phyloP scores from a whole-genome alignment of 2,888 invertebrate species.

The Xestia xanthographa region DNA sequence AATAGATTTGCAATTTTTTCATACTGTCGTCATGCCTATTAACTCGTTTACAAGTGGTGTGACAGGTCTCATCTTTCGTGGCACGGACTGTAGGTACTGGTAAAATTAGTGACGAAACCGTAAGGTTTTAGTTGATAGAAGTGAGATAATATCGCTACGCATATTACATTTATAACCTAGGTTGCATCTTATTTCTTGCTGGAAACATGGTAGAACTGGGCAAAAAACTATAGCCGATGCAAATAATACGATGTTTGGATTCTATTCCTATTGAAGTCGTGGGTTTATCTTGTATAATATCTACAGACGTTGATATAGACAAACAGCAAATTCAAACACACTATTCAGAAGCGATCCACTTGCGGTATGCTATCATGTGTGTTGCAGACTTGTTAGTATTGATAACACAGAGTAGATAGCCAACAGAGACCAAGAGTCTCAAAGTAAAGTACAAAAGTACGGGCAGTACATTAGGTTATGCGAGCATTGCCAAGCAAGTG shows the following conservation, averaged over 20 bases:
- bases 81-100: too few relatives aligned
- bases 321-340: constrained; percentile 31
- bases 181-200: not conserved
- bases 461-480: not conserved
- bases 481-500: not conserved
- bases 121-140: too few relatives aligned
- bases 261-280: constrained; percentile 3
- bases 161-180: too few relatives aligned
- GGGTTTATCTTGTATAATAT: not conserved
- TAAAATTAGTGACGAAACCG: too few relatives aligned
- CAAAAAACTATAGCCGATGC: not conserved
- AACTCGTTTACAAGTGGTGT: too few relatives aligned
- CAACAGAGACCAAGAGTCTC: not conserved
- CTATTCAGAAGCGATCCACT: constrained; percentile 16
- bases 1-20: too few relatives aligned
- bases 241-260: constrained; percentile 13
- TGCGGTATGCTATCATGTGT: constrained; percentile 6
- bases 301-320: not conserved
- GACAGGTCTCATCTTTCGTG: too few relatives aligned
- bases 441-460: not conserved
- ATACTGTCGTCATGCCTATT: too few relatives aligned
- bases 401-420: constrained; percentile 12
- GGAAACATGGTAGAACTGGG: not conserved
- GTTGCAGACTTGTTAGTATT: constrained; percentile 19
- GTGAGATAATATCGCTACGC: too few relatives aligned